Conservation (phyloP, 1,140 invertebrate genomes). For the Formica selysi region DNA sequence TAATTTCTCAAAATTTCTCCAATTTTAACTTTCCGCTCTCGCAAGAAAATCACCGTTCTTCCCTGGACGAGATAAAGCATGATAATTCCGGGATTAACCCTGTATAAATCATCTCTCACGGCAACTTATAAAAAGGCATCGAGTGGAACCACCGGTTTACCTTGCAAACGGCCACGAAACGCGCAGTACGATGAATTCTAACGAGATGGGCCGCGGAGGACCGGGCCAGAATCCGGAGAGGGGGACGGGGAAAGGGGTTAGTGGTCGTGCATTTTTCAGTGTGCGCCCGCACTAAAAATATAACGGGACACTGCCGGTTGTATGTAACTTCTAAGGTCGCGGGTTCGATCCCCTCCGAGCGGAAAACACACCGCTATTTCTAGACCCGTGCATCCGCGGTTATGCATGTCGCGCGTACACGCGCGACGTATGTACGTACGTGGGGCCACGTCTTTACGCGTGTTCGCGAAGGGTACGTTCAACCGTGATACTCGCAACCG, state of each 20-base stretch:
- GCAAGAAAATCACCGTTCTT: conserved; percentile 27
- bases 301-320: conserved; percentile 68
- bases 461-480: conserved; percentile 66
- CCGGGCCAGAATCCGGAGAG: conserved; percentile 2
- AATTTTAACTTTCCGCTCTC: conserved; percentile 22
- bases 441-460: conserved; percentile 40
- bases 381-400: conserved; percentile 65
- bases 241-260: background rate
- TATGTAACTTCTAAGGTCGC: conserved; percentile 79
- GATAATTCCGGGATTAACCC: conserved; percentile 52
- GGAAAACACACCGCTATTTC: conserved; percentile 81
- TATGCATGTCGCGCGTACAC: conserved; percentile 60
- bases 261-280: conserved; percentile 66
- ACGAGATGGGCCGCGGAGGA: conserved; percentile 25
- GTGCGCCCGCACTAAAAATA: conserved; percentile 76
- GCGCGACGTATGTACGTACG: conserved; percentile 33
- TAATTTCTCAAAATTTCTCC: conserved; percentile 8
- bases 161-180: conserved; percentile 58
- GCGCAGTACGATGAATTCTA: conserved; percentile 61
- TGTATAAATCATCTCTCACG: conserved; percentile 54
- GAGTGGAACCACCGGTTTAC: conserved; percentile 58
- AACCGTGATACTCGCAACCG: conserved; percentile 56
- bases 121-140: conserved; percentile 52
- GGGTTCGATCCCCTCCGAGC: conserved; percentile 80
- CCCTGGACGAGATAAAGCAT: conserved; percentile 19